These are phyloP conservation scores for Parotia lawesii DNA, from an alignment of 2,113 vertebrate genomes.

Conservation along the genomic window DNA sequence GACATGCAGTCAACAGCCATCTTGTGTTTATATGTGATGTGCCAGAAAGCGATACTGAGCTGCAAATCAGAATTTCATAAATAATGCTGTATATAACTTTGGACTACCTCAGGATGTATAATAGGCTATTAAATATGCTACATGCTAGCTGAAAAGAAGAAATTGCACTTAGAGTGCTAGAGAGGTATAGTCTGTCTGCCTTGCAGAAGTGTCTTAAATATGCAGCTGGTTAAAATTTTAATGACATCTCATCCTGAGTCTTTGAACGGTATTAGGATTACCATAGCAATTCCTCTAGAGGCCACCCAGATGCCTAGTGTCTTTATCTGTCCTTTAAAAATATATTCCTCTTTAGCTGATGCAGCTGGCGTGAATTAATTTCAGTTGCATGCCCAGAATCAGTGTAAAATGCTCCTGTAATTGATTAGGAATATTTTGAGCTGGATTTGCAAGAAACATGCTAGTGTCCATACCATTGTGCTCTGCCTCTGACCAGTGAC, in stretches of 20 bases:
- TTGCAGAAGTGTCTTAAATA: not conserved
- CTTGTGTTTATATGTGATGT: not conserved
- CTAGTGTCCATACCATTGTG: fast-evolving
- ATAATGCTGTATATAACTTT: not conserved
- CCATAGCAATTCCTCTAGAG: not conserved
- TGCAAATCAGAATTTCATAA: not conserved
- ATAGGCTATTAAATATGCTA: not conserved
- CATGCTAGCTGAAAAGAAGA: not conserved
- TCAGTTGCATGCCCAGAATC: not conserved
- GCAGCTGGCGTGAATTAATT: not conserved
- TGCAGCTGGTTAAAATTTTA: not conserved
- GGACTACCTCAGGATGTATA: not conserved
- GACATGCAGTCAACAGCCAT: not conserved
- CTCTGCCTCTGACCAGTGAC: fast-evolving
- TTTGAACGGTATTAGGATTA: not conserved
- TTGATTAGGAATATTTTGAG: not conserved
- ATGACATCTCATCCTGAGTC: not conserved
- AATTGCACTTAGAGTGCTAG: not conserved
- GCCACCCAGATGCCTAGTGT: not conserved
- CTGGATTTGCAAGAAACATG: not conserved
- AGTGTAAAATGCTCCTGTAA: not conserved
- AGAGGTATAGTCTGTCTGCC: not conserved
- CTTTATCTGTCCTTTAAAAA: not conserved
- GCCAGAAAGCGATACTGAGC: not conserved
- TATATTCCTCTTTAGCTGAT: not conserved